phyloP scores from a whole-genome alignment of 1,140 invertebrate species.

The Antheraea pernyi region DNA sequence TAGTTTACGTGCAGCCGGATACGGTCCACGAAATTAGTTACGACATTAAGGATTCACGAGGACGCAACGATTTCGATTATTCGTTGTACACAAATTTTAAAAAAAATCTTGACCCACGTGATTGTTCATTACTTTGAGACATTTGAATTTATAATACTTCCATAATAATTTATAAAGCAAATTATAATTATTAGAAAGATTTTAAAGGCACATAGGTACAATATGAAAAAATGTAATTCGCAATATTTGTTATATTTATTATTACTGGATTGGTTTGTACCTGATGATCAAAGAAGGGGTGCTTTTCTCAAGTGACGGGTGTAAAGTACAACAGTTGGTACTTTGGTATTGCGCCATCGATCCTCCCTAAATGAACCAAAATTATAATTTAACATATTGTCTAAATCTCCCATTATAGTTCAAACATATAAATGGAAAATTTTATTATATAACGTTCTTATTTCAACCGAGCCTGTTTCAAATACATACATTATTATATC shows the following conservation, averaged over 20 bases:
- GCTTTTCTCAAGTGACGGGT: constrained; percentile 42
- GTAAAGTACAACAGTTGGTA: constrained; percentile 39
- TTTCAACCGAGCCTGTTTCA: no score
- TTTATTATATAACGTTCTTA: no score
- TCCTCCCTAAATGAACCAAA: constrained; percentile 64
- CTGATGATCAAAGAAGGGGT: background rate
- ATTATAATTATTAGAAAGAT: background rate
- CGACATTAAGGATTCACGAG: constrained; percentile 73
- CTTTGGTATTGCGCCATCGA: constrained; percentile 69
- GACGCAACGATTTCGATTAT: constrained; percentile 60
- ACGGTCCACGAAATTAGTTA: constrained; percentile 18
- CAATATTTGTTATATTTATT: constrained; percentile 26
- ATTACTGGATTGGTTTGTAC: constrained; percentile 41
- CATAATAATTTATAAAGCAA: no score
- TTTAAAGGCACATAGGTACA: background rate
- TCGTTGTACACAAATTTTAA: background rate
- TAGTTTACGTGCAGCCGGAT: constrained; percentile 12
- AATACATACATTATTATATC: no score
- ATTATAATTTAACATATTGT: constrained; percentile 16
- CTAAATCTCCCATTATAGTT: background rate
- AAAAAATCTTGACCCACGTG: no score
- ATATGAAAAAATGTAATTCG: constrained; percentile 25
- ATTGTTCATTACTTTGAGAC: no score
- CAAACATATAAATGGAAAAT: no score
- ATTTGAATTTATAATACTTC: no score